Evolutionary conservation across 2,797 vertebrate genomes (phyloP), one percentile per base, ranked within the genome.

Genomic region (Sarcophilus harrisii): DNA sequence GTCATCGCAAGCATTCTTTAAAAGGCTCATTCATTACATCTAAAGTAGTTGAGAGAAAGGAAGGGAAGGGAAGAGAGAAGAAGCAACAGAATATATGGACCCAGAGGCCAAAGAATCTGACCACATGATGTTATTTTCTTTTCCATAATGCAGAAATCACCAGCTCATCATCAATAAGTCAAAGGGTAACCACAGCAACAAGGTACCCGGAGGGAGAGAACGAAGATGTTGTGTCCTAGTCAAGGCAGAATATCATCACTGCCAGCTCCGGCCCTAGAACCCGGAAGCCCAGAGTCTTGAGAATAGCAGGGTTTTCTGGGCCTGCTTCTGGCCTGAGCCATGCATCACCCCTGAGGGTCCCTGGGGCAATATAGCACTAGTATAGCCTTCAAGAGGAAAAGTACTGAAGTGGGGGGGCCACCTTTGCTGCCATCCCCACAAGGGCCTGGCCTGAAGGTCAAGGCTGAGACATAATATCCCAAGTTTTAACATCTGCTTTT

Each of bases 21-120:
- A 32, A 66, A 16, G 14, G 32, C 32, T 18, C 32, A 66, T 32
- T 11, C 60, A 32, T 62, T 62, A 60, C 3, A 1, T 62, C 90
- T 73, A 91, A 95, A 96, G 28, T 62, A 81, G 54, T 30, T 66
- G 55, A 60, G 52, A 52, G 54, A 93, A 93, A 91, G 29, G 89
- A 95, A 55, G 10, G 66, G 3, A 29, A 60, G n/a, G 81, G 30
- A 12, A 94, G 90, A 58, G 57, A 18, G 27, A 90, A 55, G 49
- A n/a, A 14, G 24, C 13, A 59, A 4, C 93, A 92, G 59, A 12
- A 29, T 90, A 59, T 52, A 57, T 18, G 38, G n/a, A 93, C 0
- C 12, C 89, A 73, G 92, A 66, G 8, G 57, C 81, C 87, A 91
- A 92, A 93, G 91, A 81, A 30, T 62, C 52, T 93, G 54, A 94